These are phyloP conservation scores for Portunus trituberculatus DNA, from an alignment of 1,140 invertebrate genomes.

Conservation along the genomic window DNA sequence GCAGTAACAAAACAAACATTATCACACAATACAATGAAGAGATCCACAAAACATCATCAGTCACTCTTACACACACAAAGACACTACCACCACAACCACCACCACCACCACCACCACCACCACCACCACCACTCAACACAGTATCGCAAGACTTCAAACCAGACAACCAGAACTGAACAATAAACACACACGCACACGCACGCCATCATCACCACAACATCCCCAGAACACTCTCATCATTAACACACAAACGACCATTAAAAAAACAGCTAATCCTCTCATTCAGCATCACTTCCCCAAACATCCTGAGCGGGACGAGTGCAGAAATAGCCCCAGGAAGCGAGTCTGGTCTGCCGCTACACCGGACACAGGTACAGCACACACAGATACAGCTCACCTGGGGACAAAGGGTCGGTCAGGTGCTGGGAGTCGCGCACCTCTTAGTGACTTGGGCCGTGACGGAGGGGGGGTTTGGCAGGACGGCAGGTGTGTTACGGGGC, in stretches of 20 bases:
- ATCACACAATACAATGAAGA: too few relatives aligned
- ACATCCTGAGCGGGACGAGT: background rate
- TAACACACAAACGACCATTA: background rate
- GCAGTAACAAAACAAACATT: too few relatives aligned
- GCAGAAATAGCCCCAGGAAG: background rate
- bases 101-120: too few relatives aligned
- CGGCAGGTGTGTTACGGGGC: background rate
- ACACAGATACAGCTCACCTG: background rate
- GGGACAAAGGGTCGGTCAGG: constrained; percentile 8
- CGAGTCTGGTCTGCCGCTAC: background rate
- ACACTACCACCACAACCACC: too few relatives aligned
- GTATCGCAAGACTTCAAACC: background rate
- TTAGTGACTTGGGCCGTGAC: background rate
- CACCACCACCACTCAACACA: background rate
- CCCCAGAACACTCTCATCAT: background rate
- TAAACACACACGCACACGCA: too few relatives aligned
- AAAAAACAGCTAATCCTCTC: background rate
- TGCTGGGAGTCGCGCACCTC: background rate
- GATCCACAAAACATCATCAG: too few relatives aligned
- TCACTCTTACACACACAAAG: too few relatives aligned
- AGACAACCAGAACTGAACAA: too few relatives aligned
- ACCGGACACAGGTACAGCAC: background rate
- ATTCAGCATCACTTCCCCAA: background rate
- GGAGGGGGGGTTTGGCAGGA: too few relatives aligned
- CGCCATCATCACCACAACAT: too few relatives aligned